These are phyloP conservation scores for Vespertilio murinus DNA, from an alignment of 2,797 vertebrate genomes.

Conservation along the genomic window DNA sequence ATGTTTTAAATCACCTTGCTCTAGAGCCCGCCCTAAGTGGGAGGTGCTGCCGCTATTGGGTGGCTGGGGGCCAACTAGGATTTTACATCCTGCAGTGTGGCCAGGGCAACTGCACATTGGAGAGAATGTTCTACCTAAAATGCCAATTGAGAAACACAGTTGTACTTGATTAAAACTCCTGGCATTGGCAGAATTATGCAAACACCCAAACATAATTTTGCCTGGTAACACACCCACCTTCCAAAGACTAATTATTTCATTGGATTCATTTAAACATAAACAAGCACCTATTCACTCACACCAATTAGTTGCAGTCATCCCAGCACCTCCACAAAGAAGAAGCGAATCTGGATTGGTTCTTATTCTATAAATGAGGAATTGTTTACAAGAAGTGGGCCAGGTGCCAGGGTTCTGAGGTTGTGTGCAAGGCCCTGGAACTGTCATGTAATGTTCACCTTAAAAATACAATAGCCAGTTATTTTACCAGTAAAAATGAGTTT, in stretches of 20 bases:
- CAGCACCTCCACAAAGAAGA: not conserved
- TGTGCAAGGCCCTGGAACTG: not conserved
- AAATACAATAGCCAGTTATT: not conserved
- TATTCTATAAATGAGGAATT: not conserved
- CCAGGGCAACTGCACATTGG: not conserved
- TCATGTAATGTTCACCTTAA: not conserved
- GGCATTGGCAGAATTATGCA: not conserved
- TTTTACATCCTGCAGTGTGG: not conserved
- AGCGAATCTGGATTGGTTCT: not conserved
- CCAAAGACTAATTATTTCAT: constrained; percentile 1
- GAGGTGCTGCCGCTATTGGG: not conserved
- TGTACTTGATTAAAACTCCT: not conserved
- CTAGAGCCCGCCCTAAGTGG: not conserved
- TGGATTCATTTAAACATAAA: not conserved
- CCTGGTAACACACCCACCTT: not conserved
- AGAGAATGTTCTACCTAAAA: constrained; percentile 1
- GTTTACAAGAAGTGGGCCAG: not conserved
- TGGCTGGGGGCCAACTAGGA: not conserved
- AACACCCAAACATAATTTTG: not conserved
- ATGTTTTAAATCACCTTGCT: not conserved
- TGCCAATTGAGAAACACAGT: not conserved
- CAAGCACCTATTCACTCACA: not conserved
- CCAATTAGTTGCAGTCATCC: not conserved
- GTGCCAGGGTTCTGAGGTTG: not conserved
- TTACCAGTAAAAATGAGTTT: not conserved